Evolutionary conservation across 2,888 invertebrate genomes (phyloP), one percentile per base, ranked within the genome.

Genomic region (Apamea crenata): DNA sequence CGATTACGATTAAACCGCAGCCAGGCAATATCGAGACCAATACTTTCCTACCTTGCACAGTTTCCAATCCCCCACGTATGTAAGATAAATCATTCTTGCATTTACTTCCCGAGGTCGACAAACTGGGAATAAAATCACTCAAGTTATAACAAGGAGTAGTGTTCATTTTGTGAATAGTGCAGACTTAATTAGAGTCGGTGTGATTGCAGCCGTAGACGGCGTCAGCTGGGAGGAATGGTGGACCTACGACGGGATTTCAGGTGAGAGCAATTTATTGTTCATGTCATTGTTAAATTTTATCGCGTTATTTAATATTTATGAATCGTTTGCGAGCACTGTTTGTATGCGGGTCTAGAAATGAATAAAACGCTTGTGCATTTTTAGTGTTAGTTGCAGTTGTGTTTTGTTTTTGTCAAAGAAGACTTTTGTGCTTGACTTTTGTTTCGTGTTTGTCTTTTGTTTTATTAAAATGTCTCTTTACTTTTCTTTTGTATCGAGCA

Each of bases 211-310:
- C 93, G 97, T 98, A 90, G 97, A 97, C 91, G 98, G 98, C 92
- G 98, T 98, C 93, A 99, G 98, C 96, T 99, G 99, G 99, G 99
- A 99, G 96, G 99, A 99, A 97, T 99, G 99, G 99, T 99, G 99
- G 99, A 99, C 99, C 91, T 99, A 99, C 97, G 99, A 99, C 97
- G 99, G 99, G 88, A 99, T 99, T 96, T 99, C 99, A 97, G 99
- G 99, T 99, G 97, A 98, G 98, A 93, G 68, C 77, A 83, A 81
- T 90, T 85, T 80, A 89, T 86, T 85, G 71, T 89, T 68, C 72
- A 77, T 85, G 71, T 82, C 89, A 81, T 82, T 88, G 87, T 88
- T 84, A 83, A 78, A 85, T 83, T 85, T 87, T 85, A 85, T 85
- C 82, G 82, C 47, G 82, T 77, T 81, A 81, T 85, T 87, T 85